Conservation (phyloP, 2,113 vertebrate genomes). For the Nannobrachium achirus region DNA sequence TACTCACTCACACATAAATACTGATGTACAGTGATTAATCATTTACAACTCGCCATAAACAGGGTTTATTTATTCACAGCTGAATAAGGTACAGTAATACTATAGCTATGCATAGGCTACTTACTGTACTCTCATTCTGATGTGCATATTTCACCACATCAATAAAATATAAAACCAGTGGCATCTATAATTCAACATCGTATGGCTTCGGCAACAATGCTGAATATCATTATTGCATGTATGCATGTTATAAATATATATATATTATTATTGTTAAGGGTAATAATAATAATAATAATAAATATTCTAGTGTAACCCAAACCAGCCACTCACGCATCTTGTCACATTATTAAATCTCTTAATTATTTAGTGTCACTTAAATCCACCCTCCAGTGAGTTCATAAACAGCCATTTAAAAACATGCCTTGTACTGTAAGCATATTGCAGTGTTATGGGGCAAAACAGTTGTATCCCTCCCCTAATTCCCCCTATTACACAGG, state of each 20-base stretch:
- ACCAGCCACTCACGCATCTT: neutral
- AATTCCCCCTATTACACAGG: no score
- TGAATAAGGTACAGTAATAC: slow-evolving; percentile 60
- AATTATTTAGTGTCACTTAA: neutral
- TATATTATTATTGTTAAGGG: neutral
- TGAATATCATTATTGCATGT: slow-evolving; percentile 5
- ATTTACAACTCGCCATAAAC: slow-evolving; percentile 58
- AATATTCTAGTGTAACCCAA: neutral
- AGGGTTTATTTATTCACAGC: neutral
- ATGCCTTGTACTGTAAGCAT: neutral
- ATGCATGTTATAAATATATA: neutral
- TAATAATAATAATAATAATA: no score
- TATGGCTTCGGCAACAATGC: neutral
- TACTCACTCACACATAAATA: no score
- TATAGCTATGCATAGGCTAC: slow-evolving; percentile 12
- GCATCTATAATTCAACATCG: slow-evolving; percentile 1
- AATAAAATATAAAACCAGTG: slow-evolving; percentile 28
- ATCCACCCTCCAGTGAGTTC: neutral
- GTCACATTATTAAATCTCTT: neutral
- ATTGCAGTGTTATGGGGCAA: neutral
- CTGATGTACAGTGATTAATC: slow-evolving; percentile 50
- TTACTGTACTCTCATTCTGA: slow-evolving; percentile 1
- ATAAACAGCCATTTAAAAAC: neutral
- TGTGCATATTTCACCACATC: slow-evolving; percentile 26
- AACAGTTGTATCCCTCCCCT: neutral